These are phyloP conservation scores for Eledona agricola DNA, from an alignment of 2,888 invertebrate species.

Conservation along the genomic window DNA sequence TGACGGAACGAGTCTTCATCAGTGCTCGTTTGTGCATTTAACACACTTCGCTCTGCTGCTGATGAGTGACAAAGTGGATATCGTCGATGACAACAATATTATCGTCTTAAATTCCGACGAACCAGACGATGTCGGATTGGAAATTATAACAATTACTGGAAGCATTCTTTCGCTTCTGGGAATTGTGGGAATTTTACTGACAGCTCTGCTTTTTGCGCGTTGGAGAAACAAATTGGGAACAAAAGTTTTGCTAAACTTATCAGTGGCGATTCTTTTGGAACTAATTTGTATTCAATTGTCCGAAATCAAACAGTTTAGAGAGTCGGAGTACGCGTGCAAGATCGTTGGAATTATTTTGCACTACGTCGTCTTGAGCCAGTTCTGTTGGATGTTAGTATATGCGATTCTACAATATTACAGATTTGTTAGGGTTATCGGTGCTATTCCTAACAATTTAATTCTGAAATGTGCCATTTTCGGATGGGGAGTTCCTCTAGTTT, in stretches of 20 bases:
- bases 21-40: slow-evolving; percentile 67
- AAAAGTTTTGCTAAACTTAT: slow-evolving; percentile 69
- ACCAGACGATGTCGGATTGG: slow-evolving; percentile 62
- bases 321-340: slow-evolving; percentile 60
- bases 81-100: slow-evolving; percentile 36
- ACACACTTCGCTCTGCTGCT: slow-evolving; percentile 70
- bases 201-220: slow-evolving; percentile 66
- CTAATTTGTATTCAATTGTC: slow-evolving; percentile 55
- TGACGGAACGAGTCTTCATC: slow-evolving; percentile 60
- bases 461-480: slow-evolving; percentile 70
- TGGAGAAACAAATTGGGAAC: slow-evolving; percentile 72
- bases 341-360: slow-evolving; percentile 70
- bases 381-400: slow-evolving; percentile 78
- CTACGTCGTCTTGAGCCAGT: slow-evolving; percentile 72
- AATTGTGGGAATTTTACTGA: slow-evolving; percentile 64
- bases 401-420: slow-evolving; percentile 73
- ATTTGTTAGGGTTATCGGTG: slow-evolving; percentile 71
- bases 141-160: slow-evolving; percentile 65
- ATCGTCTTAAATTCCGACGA: slow-evolving; percentile 55
- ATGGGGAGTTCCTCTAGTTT: slow-evolving; percentile 69
- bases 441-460: slow-evolving; percentile 69
- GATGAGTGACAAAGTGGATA: slow-evolving; percentile 40
- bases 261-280: slow-evolving; percentile 64
- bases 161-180: slow-evolving; percentile 66
- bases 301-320: slow-evolving; percentile 32